Conservation (phyloP, 2,113 vertebrate species). For the Bucco capensis region DNA sequence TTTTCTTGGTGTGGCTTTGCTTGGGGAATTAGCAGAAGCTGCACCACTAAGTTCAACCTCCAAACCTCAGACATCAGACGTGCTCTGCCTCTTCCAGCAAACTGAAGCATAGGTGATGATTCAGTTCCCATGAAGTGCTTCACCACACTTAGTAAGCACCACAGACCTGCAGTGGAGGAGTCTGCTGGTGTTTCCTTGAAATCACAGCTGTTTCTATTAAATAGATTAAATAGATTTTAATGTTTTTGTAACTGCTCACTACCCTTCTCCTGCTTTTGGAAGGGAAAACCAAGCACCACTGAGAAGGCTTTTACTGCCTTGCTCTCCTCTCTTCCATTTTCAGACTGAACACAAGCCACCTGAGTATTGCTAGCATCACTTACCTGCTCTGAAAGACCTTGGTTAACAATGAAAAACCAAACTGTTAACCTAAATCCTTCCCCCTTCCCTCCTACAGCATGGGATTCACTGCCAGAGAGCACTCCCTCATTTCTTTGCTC, state of each 20-base stretch:
- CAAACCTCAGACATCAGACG: not conserved
- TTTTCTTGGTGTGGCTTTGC: not conserved
- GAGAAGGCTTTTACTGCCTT: not conserved
- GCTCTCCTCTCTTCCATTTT: not conserved
- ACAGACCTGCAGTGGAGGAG: not conserved
- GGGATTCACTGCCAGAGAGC: not conserved
- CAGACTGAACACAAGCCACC: not conserved
- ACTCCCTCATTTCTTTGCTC: constrained; percentile 22
- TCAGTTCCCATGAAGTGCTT: not conserved
- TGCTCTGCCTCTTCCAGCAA: not conserved
- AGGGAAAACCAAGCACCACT: not conserved
- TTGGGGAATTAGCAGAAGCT: not conserved
- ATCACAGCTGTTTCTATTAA: not conserved
- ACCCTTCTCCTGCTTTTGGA: not conserved
- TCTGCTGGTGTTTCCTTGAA: not conserved
- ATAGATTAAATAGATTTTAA: not conserved
- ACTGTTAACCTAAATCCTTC: not conserved
- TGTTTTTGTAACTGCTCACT: not conserved
- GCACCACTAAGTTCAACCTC: not conserved
- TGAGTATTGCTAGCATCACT: fast-evolving
- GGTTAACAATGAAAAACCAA: not conserved
- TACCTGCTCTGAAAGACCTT: not conserved
- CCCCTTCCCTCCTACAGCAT: not conserved
- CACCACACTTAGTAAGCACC: not conserved
- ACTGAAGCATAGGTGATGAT: not conserved